A percentile compares a stretch with the other conserved stretches of the same genome.
Evolutionary conservation across 1,140 invertebrate genomes (phyloP).

Genomic region (Apis cerana): DNA sequence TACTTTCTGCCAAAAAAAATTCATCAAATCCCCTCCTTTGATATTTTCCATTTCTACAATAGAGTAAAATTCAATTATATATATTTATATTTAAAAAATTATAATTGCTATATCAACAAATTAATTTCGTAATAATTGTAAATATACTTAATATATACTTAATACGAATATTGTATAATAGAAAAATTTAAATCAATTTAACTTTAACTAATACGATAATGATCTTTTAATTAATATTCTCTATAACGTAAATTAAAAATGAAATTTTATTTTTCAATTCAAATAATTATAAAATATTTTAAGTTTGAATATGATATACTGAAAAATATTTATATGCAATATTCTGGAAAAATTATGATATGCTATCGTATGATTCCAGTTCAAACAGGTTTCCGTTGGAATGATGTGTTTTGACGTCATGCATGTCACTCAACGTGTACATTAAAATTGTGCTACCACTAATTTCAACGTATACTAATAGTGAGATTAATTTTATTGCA

Average conservation of each 20-base stretch:
- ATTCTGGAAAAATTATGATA: slow-evolving; percentile 3
- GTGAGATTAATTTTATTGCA: slow-evolving; percentile 41
- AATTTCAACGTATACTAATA: slow-evolving; percentile 13
- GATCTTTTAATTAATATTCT: background rate
- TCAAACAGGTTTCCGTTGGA: slow-evolving; percentile 43
- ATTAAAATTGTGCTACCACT: slow-evolving; percentile 6
- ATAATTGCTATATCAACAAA: background rate
- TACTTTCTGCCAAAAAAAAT: slow-evolving; percentile 46
- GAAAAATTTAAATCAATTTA: too few species aligned
- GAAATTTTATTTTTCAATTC: background rate
- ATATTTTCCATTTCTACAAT: background rate
- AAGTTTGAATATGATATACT: background rate
- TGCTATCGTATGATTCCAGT: slow-evolving; percentile 35
- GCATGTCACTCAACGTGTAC: background rate
- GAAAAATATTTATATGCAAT: background rate
- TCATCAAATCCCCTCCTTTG: slow-evolving; percentile 1
- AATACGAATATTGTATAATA: background rate
- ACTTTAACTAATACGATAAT: background rate
- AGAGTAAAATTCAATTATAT: background rate
- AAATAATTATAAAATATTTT: background rate
- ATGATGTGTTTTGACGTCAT: slow-evolving; percentile 31
- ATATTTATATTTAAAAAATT: too few species aligned
- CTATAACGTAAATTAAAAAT: background rate
- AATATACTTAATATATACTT: background rate
- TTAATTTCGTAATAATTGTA: slow-evolving; percentile 6